Conservation (phyloP, 2,113 vertebrate species). For the Gyps fulvus region DNA sequence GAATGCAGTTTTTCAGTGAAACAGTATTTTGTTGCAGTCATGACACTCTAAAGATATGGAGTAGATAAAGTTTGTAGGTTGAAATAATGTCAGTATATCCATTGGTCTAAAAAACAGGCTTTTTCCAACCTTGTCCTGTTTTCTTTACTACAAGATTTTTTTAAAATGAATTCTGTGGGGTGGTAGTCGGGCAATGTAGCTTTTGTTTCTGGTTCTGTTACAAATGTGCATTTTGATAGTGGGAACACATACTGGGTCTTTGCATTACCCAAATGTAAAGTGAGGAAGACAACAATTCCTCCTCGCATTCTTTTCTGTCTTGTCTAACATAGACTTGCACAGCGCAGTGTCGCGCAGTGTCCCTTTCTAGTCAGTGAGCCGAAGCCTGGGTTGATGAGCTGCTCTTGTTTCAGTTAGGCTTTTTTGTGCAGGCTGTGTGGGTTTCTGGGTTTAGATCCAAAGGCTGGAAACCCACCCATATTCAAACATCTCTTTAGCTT, state of each 20-base stretch:
- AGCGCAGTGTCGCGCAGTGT: background rate
- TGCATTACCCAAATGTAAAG: background rate
- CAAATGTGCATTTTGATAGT: background rate
- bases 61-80: background rate
- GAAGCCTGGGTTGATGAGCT: background rate
- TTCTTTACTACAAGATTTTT: background rate
- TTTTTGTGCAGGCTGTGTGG: background rate
- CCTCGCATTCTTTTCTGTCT: background rate
- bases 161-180: background rate
- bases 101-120: background rate
- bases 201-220: background rate
- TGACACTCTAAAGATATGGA: background rate
- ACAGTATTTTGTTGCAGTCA: background rate
- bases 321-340: background rate
- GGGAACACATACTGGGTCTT: background rate
- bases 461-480: background rate
- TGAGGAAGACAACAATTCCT: background rate
- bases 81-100: background rate
- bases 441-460: background rate
- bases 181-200: background rate
- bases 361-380: background rate
- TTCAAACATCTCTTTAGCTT: background rate
- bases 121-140: background rate
- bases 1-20: background rate
- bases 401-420: background rate